phyloP scores from a whole-genome alignment of 2,113 vertebrate species.

The Passer montanus region DNA sequence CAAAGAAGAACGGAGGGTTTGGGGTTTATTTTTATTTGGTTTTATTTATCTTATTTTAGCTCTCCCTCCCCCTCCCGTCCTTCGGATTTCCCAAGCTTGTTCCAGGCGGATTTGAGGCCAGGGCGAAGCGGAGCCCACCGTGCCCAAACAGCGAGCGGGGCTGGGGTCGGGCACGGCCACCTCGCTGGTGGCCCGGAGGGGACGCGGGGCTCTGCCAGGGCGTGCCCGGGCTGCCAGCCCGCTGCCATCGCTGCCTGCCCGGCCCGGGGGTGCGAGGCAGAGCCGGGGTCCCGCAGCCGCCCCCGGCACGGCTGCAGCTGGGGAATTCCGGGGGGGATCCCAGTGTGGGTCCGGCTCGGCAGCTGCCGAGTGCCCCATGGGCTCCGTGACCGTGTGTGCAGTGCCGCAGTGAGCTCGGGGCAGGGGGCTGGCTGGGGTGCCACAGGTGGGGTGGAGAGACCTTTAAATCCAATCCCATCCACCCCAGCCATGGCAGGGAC shows the following conservation, averaged over 20 bases:
- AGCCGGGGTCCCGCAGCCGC: neutral
- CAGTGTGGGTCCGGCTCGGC: accelerated
- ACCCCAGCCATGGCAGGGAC: neutral
- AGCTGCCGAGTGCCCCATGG: neutral
- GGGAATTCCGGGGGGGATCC: neutral
- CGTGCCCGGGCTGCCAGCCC: neutral
- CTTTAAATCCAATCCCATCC: too few relatives aligned
- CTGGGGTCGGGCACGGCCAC: accelerated
- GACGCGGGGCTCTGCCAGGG: neutral
- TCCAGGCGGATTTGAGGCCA: neutral
- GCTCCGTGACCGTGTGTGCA: neutral
- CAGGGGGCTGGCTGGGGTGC: neutral
- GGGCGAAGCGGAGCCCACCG: neutral
- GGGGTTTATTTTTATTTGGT: constrained; percentile 11
- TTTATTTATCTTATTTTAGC: constrained; percentile 29
- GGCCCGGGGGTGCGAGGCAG: neutral
- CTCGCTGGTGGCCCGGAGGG: neutral
- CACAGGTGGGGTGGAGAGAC: neutral
- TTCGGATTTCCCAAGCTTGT: neutral
- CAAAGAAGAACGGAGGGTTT: constrained; percentile 11
- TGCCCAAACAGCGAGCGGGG: accelerated
- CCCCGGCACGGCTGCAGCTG: neutral
- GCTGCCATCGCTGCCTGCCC: neutral
- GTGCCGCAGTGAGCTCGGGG: neutral
- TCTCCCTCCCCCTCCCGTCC: neutral